Evolutionary conservation across 2,113 vertebrate species (phyloP).

Genomic region (Pogona vitticeps): DNA sequence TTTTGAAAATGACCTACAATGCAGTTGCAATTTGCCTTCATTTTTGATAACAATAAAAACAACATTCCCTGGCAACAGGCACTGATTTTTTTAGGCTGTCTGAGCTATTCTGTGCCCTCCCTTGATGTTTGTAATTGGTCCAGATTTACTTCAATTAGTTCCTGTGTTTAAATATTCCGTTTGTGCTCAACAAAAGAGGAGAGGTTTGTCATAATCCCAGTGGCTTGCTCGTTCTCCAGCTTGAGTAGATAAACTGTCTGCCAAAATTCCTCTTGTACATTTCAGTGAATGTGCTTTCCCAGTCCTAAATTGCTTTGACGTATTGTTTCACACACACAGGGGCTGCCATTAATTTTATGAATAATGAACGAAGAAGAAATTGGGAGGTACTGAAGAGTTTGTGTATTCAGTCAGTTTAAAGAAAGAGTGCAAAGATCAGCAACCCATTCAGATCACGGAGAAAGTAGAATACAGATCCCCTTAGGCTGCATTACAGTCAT

Average conservation of each 20-base stretch:
- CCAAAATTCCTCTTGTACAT: not conserved
- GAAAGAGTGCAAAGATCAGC: not conserved
- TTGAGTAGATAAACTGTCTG: constrained; percentile 9
- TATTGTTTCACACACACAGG: not conserved
- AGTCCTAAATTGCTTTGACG: not conserved
- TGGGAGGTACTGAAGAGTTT: not conserved
- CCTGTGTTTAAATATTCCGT: constrained; percentile 17
- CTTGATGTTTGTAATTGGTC: constrained; percentile 10
- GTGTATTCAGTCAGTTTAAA: constrained; percentile 5
- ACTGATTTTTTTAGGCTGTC: not conserved
- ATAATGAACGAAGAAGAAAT: not conserved
- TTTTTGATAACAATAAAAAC: not conserved
- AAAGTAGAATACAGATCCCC: not conserved
- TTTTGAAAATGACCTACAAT: too few species aligned
- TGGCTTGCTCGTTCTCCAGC: constrained; percentile 19
- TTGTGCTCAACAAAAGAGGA: constrained; percentile 18
- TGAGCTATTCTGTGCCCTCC: not conserved
- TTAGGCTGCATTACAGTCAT: not conserved
- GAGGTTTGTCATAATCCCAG: constrained; percentile 15
- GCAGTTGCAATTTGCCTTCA: too few species aligned
- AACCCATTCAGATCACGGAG: not conserved
- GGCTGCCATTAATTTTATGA: not conserved
- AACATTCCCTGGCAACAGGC: not conserved
- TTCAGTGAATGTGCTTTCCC: not conserved
- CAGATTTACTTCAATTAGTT: constrained; percentile 15